Evolutionary conservation across 1,140 invertebrate species (phyloP).

Genomic region (Drosophila orosa): DNA sequence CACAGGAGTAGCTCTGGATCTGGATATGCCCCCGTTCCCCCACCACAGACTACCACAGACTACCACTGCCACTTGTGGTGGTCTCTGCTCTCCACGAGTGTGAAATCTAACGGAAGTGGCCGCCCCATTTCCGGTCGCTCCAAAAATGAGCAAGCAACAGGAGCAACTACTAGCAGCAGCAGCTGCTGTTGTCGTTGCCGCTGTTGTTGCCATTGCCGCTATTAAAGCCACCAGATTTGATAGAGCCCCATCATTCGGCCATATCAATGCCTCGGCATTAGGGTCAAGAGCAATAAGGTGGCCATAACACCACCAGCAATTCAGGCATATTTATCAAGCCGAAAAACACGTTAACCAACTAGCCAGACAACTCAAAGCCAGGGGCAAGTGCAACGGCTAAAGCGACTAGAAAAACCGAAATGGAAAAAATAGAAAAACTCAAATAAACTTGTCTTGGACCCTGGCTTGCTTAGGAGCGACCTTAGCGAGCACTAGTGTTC

Average conservation of each 20-base stretch:
- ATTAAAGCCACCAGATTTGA: constrained; percentile 44
- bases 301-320: constrained; percentile 41
- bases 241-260: constrained; percentile 20
- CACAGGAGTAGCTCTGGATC: constrained; percentile 46
- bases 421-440: constrained; percentile 31
- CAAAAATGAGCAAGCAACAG: constrained; percentile 38
- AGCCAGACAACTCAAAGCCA: constrained; percentile 76
- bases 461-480: constrained; percentile 61
- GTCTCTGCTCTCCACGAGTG: constrained; percentile 40
- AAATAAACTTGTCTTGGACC: constrained; percentile 73
- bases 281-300: constrained; percentile 71
- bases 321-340: constrained; percentile 68
- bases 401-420: constrained; percentile 30
- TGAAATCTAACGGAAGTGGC: constrained; percentile 74
- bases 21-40: not conserved
- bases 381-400: constrained; percentile 75
- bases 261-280: constrained; percentile 61
- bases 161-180: constrained; percentile 14
- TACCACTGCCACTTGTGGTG: constrained; percentile 1
- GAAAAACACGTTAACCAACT: constrained; percentile 59
- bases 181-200: constrained; percentile 7
- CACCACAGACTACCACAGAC: constrained; percentile 20
- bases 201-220: not conserved
- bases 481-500: constrained; percentile 45
- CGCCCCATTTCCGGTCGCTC: constrained; percentile 70